phyloP scores from a whole-genome alignment of 2,797 vertebrate species.

The Sparidentex hasta region DNA sequence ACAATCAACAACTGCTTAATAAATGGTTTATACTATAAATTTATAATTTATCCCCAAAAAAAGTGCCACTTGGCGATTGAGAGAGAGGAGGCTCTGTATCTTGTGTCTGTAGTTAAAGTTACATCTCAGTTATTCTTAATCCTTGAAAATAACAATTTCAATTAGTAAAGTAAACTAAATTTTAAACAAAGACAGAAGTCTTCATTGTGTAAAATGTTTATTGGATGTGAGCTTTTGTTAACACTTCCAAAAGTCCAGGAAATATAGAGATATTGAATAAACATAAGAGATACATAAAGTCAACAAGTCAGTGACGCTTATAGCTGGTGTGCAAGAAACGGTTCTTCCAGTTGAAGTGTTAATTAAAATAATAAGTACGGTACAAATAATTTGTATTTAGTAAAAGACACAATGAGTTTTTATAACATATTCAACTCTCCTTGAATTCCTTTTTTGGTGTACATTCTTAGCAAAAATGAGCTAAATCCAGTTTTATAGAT shows the following conservation, averaged over 20 bases:
- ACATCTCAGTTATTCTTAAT: too few relatives aligned
- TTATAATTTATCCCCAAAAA: too few relatives aligned
- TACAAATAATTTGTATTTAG: slow-evolving; percentile 12
- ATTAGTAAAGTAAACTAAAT: not conserved
- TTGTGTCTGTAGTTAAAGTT: too few relatives aligned
- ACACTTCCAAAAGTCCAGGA: slow-evolving; percentile 61
- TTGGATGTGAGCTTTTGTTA: slow-evolving; percentile 64
- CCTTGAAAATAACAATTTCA: too few relatives aligned
- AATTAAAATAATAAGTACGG: slow-evolving; percentile 13
- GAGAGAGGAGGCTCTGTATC: too few relatives aligned
- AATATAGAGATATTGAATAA: slow-evolving; percentile 66
- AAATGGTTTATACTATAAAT: too few relatives aligned
- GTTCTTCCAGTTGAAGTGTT: slow-evolving; percentile 4
- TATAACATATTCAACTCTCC: slow-evolving; percentile 3
- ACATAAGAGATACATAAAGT: slow-evolving; percentile 56
- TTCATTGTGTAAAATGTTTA: slow-evolving; percentile 71
- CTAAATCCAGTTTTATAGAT: not conserved
- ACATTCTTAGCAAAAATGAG: not conserved
- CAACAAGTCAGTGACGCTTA: slow-evolving; percentile 20
- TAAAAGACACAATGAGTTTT: not conserved
- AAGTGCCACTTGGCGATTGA: too few relatives aligned
- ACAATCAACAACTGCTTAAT: too few relatives aligned
- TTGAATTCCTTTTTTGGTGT: slow-evolving; percentile 1
- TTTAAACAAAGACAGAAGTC: not conserved
- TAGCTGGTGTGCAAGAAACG: not conserved